Conservation (phyloP, 2,888 invertebrate species). For the Pterobdella sp. region DNA sequence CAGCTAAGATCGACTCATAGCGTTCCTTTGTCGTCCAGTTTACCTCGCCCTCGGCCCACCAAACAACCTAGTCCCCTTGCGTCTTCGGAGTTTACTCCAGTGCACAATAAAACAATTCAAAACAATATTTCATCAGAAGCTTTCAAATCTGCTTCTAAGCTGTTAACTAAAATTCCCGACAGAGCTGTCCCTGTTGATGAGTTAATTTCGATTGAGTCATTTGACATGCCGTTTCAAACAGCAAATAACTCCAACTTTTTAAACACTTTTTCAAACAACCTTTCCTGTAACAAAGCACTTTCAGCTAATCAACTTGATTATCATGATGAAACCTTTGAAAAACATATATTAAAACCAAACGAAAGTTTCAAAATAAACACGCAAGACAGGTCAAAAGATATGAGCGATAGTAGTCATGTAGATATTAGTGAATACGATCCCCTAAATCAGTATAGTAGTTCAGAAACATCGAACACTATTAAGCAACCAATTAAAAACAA, state of each 20-base stretch:
- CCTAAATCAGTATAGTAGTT: too few relatives aligned
- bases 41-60: slow-evolving; percentile 18
- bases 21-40: slow-evolving; percentile 15
- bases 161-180: neutral
- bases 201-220: slow-evolving; percentile 20
- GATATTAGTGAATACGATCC: slow-evolving; percentile 4
- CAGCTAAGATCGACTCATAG: slow-evolving; percentile 15
- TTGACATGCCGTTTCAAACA: neutral
- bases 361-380: too few relatives aligned
- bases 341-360: neutral
- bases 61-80: slow-evolving; percentile 17
- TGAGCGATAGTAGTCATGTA: neutral
- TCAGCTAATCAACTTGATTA: slow-evolving; percentile 1
- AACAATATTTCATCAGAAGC: neutral
- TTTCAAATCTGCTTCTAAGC: slow-evolving; percentile 4
- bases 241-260: neutral
- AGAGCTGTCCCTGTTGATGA: slow-evolving; percentile 13
- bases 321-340: neutral
- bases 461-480: too few relatives aligned
- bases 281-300: slow-evolving; percentile 5
- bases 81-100: too few relatives aligned
- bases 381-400: neutral
- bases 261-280: neutral
- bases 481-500: neutral
- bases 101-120: neutral